phyloP scores from a whole-genome alignment of 2,113 vertebrate genomes.

The Spea bombifrons region DNA sequence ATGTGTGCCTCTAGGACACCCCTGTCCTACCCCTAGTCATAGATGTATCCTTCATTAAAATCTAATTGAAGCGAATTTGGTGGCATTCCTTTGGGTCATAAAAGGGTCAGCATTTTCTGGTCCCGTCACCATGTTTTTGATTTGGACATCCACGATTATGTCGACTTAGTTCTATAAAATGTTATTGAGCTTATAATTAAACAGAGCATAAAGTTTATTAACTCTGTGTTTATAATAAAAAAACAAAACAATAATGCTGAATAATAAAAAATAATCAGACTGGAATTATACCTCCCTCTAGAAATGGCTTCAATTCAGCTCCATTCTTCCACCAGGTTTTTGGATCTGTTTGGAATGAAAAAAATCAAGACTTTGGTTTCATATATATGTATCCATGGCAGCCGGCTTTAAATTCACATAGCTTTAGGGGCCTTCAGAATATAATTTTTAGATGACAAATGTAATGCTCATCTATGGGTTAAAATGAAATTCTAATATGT shows the following conservation, averaged over 20 bases:
- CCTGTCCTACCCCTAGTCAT: slow-evolving; percentile 27
- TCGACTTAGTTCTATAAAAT: not conserved
- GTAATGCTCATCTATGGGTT: slow-evolving; percentile 18
- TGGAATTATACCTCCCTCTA: not conserved
- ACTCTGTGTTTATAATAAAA: not conserved
- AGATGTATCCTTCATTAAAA: slow-evolving; percentile 46
- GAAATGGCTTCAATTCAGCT: slow-evolving; percentile 21
- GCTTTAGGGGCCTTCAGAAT: slow-evolving; percentile 18
- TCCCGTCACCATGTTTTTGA: not conserved
- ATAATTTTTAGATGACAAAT: slow-evolving; percentile 10
- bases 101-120: slow-evolving; percentile 32
- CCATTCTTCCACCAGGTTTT: slow-evolving; percentile 7
- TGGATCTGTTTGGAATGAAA: slow-evolving; percentile 23
- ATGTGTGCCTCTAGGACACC: slow-evolving; percentile 38
- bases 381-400: not conserved
- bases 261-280: not conserved
- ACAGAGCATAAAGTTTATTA: not conserved
- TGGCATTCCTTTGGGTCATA: slow-evolving; percentile 30
- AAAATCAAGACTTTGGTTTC: slow-evolving; percentile 10
- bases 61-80: slow-evolving; percentile 44
- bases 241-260: not conserved
- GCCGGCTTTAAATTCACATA: slow-evolving; percentile 10
- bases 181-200: not conserved
- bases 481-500: not conserved
- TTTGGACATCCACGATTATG: not conserved